Conservation (phyloP, 2,888 invertebrate species). For the Spilosoma lubricipeda region DNA sequence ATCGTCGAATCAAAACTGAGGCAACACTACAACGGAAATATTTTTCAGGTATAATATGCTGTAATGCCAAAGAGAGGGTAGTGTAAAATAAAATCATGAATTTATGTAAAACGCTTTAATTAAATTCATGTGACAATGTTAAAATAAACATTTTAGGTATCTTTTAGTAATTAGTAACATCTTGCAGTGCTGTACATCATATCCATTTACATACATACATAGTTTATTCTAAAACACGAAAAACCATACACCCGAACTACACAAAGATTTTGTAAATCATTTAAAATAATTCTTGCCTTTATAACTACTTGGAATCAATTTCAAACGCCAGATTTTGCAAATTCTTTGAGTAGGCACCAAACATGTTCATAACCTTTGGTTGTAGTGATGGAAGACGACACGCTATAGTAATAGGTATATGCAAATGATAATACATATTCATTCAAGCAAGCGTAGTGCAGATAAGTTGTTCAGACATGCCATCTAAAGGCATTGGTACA, state of each 20-base stretch:
- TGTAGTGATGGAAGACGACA: slow-evolving; percentile 14
- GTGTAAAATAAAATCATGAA: slow-evolving; percentile 31
- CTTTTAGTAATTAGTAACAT: slow-evolving; percentile 61
- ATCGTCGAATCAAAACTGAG: too few species aligned
- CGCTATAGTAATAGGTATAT: not conserved
- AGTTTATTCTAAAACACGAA: slow-evolving; percentile 37
- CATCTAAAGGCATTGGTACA: not conserved
- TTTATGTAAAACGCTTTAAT: slow-evolving; percentile 69
- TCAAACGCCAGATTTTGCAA: slow-evolving; percentile 30
- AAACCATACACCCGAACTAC: slow-evolving; percentile 34
- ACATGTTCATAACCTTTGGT: slow-evolving; percentile 29
- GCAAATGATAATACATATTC: not conserved
- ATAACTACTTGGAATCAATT: slow-evolving; percentile 30
- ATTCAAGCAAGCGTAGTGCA: not conserved
- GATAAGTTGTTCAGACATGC: not conserved
- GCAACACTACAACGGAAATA: too few species aligned
- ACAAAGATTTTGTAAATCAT: slow-evolving; percentile 30
- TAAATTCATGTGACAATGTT: slow-evolving; percentile 71
- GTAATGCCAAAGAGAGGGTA: not conserved
- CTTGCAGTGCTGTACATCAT: slow-evolving; percentile 55
- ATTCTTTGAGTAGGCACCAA: slow-evolving; percentile 17
- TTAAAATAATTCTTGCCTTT: slow-evolving; percentile 19
- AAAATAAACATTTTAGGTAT: slow-evolving; percentile 65
- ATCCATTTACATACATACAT: slow-evolving; percentile 23
- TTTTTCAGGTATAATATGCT: too few species aligned